A percentile compares a stretch with the other conserved stretches of the same genome.
phyloP scores from a whole-genome alignment of 1,140 invertebrate species.

The Berghia stephanieae region DNA sequence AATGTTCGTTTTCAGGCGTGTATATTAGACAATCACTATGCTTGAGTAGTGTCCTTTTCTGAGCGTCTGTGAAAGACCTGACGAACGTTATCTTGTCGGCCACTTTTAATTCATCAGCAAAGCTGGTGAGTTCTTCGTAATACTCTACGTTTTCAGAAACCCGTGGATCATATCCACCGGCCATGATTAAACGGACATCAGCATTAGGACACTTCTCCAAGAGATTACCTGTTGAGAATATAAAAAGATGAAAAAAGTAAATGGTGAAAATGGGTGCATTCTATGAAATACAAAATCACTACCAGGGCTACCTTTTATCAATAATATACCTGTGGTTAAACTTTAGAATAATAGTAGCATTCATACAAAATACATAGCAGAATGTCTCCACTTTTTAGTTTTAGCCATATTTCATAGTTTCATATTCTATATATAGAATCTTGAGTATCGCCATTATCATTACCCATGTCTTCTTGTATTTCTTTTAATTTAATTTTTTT shows the following conservation, averaged over 20 bases:
- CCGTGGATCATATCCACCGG: conserved; percentile 94
- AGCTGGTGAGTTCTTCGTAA: conserved; percentile 79
- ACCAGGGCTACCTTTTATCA: too few species aligned
- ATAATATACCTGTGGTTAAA: too few species aligned
- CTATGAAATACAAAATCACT: neutral
- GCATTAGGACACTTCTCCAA: conserved; percentile 62
- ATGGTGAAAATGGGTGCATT: neutral
- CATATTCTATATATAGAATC: too few species aligned
- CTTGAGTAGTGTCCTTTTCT: conserved; percentile 83
- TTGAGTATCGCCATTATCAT: too few species aligned
- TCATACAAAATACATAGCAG: too few species aligned
- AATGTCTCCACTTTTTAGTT: too few species aligned
- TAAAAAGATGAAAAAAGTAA: neutral
- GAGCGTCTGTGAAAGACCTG: conserved; percentile 84
- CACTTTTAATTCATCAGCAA: conserved; percentile 76
- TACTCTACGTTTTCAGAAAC: conserved; percentile 91
- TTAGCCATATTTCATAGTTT: too few species aligned
- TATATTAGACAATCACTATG: conserved; percentile 85
- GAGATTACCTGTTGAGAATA: conserved; percentile 51
- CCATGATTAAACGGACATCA: conserved; percentile 84
- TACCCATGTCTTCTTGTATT: too few species aligned
- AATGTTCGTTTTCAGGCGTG: conserved; percentile 97
- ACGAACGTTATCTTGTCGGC: conserved; percentile 83
- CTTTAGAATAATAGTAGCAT: too few species aligned
- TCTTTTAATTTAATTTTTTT: too few species aligned